Percentiles rank a stretch among this genome's conserved stretches.
phyloP scores from a whole-genome alignment of 2,888 invertebrate species.

The Metallyticus violacea region DNA sequence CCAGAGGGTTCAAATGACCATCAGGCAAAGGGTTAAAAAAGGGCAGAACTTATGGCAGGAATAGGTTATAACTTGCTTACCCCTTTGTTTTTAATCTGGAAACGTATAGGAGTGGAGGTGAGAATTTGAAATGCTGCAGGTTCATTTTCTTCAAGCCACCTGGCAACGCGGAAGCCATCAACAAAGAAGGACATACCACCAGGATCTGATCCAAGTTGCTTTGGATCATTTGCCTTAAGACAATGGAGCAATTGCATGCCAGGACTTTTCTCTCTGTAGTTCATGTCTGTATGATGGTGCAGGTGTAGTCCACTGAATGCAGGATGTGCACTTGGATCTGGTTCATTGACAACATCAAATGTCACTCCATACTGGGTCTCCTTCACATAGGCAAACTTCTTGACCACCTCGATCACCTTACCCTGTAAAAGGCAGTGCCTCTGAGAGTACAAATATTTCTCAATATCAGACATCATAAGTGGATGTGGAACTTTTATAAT shows the following conservation, averaged over 20 bases:
- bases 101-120: constrained; percentile 41
- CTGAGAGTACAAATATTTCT: too few relatives aligned
- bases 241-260: constrained; percentile 44
- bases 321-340: constrained; percentile 40
- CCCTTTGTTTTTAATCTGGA: constrained; percentile 38
- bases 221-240: constrained; percentile 38
- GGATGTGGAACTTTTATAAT: too few relatives aligned
- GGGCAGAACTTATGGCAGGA: background rate
- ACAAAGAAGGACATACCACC: constrained; percentile 44
- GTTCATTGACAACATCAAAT: constrained; percentile 42
- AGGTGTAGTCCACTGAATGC: constrained; percentile 40
- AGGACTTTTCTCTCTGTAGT: constrained; percentile 43
- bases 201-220: constrained; percentile 35
- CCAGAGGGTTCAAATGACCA: too few relatives aligned
- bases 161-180: constrained; percentile 42
- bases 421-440: constrained; percentile 27
- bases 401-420: constrained; percentile 40
- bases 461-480: too few relatives aligned
- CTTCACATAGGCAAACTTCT: constrained; percentile 42
- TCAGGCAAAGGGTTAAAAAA: too few relatives aligned
- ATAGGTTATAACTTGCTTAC: too few relatives aligned
- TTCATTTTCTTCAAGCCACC: constrained; percentile 42
- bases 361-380: constrained; percentile 42
- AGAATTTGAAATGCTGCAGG: constrained; percentile 43
- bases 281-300: constrained; percentile 43